These are phyloP conservation scores for Drosophila antonietae DNA, from an alignment of 2,888 invertebrate genomes.

Conservation along the genomic window DNA sequence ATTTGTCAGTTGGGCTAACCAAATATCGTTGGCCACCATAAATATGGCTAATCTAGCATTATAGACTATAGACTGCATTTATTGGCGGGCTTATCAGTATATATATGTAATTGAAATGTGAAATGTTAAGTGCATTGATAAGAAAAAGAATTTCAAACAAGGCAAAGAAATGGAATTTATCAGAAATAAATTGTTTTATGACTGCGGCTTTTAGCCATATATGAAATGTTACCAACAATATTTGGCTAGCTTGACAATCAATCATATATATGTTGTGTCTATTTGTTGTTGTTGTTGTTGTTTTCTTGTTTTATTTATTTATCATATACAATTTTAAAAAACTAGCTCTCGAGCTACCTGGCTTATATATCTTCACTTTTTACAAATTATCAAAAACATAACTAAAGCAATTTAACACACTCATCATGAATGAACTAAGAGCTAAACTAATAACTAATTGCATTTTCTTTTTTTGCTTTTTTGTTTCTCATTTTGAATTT, in stretches of 20 bases:
- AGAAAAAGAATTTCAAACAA: neutral
- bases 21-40: slow-evolving; percentile 44
- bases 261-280: slow-evolving; percentile 33
- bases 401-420: slow-evolving; percentile 70
- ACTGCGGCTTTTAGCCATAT: slow-evolving; percentile 7
- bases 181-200: neutral
- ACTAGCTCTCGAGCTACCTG: slow-evolving; percentile 54
- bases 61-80: slow-evolving; percentile 17
- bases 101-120: slow-evolving; percentile 8
- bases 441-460: slow-evolving; percentile 64
- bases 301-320: slow-evolving; percentile 33
- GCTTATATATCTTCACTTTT: slow-evolving; percentile 48
- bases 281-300: slow-evolving; percentile 5
- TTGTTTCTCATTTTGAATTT: slow-evolving; percentile 3
- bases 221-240: slow-evolving; percentile 41
- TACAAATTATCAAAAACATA: slow-evolving; percentile 75
- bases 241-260: slow-evolving; percentile 57
- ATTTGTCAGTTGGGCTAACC: slow-evolving; percentile 51
- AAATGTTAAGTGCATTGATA: slow-evolving; percentile 16
- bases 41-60: slow-evolving; percentile 25
- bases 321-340: slow-evolving; percentile 71
- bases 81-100: slow-evolving; percentile 33
- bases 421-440: slow-evolving; percentile 53
- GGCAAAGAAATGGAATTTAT: slow-evolving; percentile 3
- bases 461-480: slow-evolving; percentile 40